Evolutionary conservation across 2,888 invertebrate species (phyloP).

Genomic region (Druceiella hillmani): DNA sequence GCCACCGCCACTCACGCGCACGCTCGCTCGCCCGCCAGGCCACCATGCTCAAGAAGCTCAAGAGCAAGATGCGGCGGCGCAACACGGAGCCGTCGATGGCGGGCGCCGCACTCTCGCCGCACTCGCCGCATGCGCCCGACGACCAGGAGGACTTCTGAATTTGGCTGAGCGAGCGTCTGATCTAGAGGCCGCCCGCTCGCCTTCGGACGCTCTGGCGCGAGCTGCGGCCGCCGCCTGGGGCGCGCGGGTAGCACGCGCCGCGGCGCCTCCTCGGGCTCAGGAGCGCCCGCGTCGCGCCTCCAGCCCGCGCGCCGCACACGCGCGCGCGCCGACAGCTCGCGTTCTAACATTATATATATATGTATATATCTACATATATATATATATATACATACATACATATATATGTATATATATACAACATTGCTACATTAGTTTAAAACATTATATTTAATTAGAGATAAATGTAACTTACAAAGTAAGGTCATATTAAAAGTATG

Average conservation of each 20-base stretch:
- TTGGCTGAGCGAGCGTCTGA: slow-evolving; percentile 68
- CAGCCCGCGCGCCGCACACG: slow-evolving; percentile 40
- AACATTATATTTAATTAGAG: no score
- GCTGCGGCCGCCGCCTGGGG: no score
- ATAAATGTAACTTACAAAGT: no score
- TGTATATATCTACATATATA: no score
- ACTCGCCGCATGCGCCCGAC: slow-evolving; percentile 36
- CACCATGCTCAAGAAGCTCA: slow-evolving; percentile 99
- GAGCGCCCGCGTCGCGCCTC: slow-evolving; percentile 34
- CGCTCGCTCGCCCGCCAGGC: slow-evolving; percentile 73
- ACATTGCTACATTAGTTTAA: no score
- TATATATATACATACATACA: no score
- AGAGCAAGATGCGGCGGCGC: slow-evolving; percentile 93
- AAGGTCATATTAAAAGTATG: no score
- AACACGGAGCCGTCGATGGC: slow-evolving; percentile 84
- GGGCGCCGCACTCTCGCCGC: slow-evolving; percentile 36
- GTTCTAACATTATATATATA: no score
- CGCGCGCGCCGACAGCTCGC: no score
- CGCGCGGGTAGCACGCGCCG: slow-evolving; percentile 35
- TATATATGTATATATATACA: no score
- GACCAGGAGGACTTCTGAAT: slow-evolving; percentile 56
- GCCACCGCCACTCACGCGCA: slow-evolving; percentile 24
- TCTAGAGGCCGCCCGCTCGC: slow-evolving; percentile 46
- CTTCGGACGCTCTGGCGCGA: slow-evolving; percentile 45
- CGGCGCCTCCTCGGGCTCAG: slow-evolving; percentile 44